A percentile compares a stretch with the other conserved stretches of the same genome.
Evolutionary conservation across 2,797 vertebrate genomes (phyloP).

Genomic region (Steatocranus sp.): DNA sequence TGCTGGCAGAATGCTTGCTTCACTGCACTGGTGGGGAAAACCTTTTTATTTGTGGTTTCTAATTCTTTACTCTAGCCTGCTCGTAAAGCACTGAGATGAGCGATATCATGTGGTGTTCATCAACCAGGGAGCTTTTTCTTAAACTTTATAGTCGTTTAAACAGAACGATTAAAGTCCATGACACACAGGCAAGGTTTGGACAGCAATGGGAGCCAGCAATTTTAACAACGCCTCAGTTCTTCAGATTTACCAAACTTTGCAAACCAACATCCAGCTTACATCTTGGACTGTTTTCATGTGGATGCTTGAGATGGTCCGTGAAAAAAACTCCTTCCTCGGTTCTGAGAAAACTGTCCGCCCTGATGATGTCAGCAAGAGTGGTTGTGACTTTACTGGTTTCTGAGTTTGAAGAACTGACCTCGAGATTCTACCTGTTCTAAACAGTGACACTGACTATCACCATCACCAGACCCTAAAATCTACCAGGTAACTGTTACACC

Average conservation of each 20-base stretch:
- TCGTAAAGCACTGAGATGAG: conserved; percentile 63
- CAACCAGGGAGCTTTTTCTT: conserved; percentile 55
- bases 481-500: background rate
- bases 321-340: background rate
- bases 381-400: background rate
- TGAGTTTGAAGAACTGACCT: background rate
- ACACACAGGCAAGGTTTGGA: conserved; percentile 40
- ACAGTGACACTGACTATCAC: background rate
- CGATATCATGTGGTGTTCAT: conserved; percentile 67
- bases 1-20: conserved; percentile 44
- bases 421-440: background rate
- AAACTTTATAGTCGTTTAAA: conserved; percentile 47
- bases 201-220: conserved; percentile 16
- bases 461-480: background rate
- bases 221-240: conserved; percentile 19
- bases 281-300: background rate
- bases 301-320: background rate
- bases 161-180: conserved; percentile 50
- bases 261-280: background rate
- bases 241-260: background rate
- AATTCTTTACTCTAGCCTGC: conserved; percentile 58
- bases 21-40: conserved; percentile 38
- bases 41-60: conserved; percentile 68
- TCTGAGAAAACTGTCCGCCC: background rate
- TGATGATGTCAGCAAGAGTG: background rate